phyloP scores from a whole-genome alignment of 2,888 invertebrate species.

The Volucella zonaria region DNA sequence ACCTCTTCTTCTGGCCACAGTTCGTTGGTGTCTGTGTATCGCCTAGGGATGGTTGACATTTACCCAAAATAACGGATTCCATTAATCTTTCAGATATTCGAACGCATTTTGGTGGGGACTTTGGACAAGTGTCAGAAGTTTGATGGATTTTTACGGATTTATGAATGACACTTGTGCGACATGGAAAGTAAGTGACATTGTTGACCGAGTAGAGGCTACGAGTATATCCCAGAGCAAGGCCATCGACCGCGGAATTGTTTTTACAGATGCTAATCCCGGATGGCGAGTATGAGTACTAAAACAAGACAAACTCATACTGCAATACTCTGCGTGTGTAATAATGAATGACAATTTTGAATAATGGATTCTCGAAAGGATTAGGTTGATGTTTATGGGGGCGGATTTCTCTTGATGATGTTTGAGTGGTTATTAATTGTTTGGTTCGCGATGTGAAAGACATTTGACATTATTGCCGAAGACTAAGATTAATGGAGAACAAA shows the following conservation, averaged over 20 bases:
- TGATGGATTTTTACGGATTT: slow-evolving; percentile 69
- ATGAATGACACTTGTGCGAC: slow-evolving; percentile 58
- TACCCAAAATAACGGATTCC: slow-evolving; percentile 37
- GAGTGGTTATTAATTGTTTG: slow-evolving; percentile 34
- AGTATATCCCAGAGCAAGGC: not conserved
- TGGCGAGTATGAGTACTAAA: slow-evolving; percentile 15
- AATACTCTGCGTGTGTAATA: slow-evolving; percentile 37
- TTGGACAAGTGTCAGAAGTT: slow-evolving; percentile 10
- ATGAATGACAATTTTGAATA: slow-evolving; percentile 67
- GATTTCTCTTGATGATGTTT: slow-evolving; percentile 29
- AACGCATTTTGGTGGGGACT: not conserved
- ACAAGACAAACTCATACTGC: not conserved
- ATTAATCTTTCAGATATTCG: slow-evolving; percentile 56
- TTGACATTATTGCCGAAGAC: slow-evolving; percentile 3
- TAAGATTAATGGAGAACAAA: not conserved
- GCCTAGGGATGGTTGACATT: slow-evolving; percentile 25
- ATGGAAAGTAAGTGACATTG: slow-evolving; percentile 28
- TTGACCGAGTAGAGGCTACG: slow-evolving; percentile 11
- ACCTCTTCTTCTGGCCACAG: not conserved
- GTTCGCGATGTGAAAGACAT: slow-evolving; percentile 7
- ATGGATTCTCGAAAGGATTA: slow-evolving; percentile 64
- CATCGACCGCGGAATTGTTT: slow-evolving; percentile 30
- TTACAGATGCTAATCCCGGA: slow-evolving; percentile 24
- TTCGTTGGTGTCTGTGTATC: not conserved
- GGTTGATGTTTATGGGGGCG: slow-evolving; percentile 61